Evolutionary conservation across 2,888 invertebrate genomes (phyloP).

Genomic region (Phrixothrix hirtus): DNA sequence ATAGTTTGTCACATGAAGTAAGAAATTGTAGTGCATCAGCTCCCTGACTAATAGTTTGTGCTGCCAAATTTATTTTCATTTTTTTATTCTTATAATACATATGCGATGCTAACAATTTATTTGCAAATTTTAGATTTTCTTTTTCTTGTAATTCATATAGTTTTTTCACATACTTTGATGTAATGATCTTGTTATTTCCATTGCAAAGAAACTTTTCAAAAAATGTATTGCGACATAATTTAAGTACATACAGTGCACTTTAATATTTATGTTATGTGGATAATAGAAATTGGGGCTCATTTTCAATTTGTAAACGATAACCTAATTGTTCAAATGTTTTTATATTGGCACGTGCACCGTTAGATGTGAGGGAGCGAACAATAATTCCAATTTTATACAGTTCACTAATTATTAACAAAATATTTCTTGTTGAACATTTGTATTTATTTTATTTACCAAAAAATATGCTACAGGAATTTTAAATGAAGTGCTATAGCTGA

Average conservation of each 20-base stretch:
- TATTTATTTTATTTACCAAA: not conserved
- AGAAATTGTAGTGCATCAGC: too few relatives aligned
- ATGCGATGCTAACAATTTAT: not conserved
- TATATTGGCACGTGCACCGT: too few relatives aligned
- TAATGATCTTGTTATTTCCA: not conserved
- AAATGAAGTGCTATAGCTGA: not conserved
- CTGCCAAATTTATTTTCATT: too few relatives aligned
- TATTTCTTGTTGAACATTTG: slow-evolving; percentile 1
- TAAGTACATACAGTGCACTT: slow-evolving; percentile 1
- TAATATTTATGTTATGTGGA: not conserved
- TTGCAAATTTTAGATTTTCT: too few relatives aligned
- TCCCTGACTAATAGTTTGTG: too few relatives aligned
- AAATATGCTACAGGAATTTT: slow-evolving; percentile 2
- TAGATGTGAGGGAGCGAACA: not conserved
- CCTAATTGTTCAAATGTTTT: not conserved
- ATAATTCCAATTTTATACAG: not conserved
- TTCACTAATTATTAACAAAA: not conserved
- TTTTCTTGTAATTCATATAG: slow-evolving; percentile 5
- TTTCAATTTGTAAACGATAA: too few relatives aligned
- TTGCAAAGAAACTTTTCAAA: not conserved
- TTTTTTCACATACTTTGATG: too few relatives aligned
- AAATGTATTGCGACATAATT: slow-evolving; percentile 2
- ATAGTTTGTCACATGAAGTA: too few relatives aligned
- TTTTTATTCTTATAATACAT: not conserved
- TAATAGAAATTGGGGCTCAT: too few relatives aligned